Percentiles rank a stretch among this genome's conserved stretches.
Evolutionary conservation across 2,888 invertebrate species (phyloP).

Genomic region (Alentia gelatinosa): DNA sequence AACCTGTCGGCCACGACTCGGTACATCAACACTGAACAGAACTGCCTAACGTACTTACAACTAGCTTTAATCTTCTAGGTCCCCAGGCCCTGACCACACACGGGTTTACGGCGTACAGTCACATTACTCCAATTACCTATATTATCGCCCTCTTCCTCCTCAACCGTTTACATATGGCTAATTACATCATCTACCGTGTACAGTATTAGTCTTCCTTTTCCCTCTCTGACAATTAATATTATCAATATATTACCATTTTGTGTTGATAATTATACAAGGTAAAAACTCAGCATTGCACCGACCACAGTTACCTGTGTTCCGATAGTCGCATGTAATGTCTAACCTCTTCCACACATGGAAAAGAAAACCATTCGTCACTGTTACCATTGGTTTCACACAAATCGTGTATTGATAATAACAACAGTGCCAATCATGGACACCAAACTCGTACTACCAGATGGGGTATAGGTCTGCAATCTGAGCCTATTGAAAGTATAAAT

Average conservation of each 20-base stretch:
- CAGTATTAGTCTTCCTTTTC: background rate
- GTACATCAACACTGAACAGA: slow-evolving; percentile 18
- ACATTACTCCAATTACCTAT: slow-evolving; percentile 16
- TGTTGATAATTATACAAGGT: background rate
- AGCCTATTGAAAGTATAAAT: background rate
- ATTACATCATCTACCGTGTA: slow-evolving; percentile 7
- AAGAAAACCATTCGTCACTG: background rate
- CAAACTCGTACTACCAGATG: background rate
- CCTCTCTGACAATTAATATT: background rate
- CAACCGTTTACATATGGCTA: slow-evolving; percentile 12
- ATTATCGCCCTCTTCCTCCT: background rate
- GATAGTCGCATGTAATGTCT: background rate
- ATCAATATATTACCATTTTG: background rate
- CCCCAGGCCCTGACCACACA: slow-evolving; percentile 1
- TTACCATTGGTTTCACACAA: background rate
- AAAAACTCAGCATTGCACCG: background rate
- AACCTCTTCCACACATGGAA: background rate
- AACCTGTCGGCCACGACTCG: background rate
- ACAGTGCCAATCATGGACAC: background rate
- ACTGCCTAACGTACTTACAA: slow-evolving; percentile 16
- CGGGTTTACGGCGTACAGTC: background rate
- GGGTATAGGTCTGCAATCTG: background rate
- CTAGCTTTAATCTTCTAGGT: slow-evolving; percentile 11
- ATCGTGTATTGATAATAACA: background rate
- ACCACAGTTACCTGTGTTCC: background rate